A percentile compares a stretch with the other conserved stretches of the same genome.
Evolutionary conservation across 1,140 invertebrate species (phyloP).

Genomic region (Monomorium pharaonis): DNA sequence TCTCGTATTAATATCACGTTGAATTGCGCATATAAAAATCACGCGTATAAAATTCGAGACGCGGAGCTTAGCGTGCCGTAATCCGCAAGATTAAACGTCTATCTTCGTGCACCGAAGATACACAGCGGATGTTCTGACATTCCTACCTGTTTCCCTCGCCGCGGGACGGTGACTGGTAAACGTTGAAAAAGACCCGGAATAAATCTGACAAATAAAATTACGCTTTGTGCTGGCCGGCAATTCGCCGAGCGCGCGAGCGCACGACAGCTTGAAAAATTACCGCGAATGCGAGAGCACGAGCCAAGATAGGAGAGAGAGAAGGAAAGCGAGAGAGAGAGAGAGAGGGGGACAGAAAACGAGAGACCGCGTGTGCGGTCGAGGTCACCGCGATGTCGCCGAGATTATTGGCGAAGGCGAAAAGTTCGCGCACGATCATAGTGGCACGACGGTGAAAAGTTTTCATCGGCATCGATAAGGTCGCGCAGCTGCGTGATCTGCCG

Average conservation of each 20-base stretch:
- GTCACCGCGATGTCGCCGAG: slow-evolving; percentile 42
- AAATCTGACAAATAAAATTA: slow-evolving; percentile 52
- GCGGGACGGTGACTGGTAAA: slow-evolving; percentile 17
- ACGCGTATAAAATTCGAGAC: slow-evolving; percentile 16
- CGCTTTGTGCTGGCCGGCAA: slow-evolving; percentile 12
- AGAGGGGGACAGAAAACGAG: slow-evolving; percentile 9
- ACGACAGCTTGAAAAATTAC: slow-evolving; percentile 43
- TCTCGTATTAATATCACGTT: not conserved
- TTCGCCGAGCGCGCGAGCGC: slow-evolving; percentile 1
- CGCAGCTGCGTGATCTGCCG: slow-evolving; percentile 51
- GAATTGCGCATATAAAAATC: slow-evolving; percentile 2
- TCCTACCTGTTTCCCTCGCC: not conserved
- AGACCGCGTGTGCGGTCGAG: slow-evolving; percentile 33
- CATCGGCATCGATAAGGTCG: slow-evolving; percentile 48
- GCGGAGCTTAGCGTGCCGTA: not conserved
- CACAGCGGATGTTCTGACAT: not conserved
- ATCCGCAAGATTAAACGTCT: slow-evolving; percentile 3
- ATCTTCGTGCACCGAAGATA: slow-evolving; percentile 4
- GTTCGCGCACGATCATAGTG: slow-evolving; percentile 18
- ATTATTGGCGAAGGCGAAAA: slow-evolving; percentile 52
- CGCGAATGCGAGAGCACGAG: slow-evolving; percentile 14
- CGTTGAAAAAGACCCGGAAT: slow-evolving; percentile 35
- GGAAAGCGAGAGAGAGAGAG: not conserved
- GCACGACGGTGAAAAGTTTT: slow-evolving; percentile 52
- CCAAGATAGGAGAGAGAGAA: not conserved